A percentile compares a stretch with the other conserved stretches of the same genome.
phyloP scores from a whole-genome alignment of 2,113 vertebrate genomes.

The Psilopogon haemacephalus region DNA sequence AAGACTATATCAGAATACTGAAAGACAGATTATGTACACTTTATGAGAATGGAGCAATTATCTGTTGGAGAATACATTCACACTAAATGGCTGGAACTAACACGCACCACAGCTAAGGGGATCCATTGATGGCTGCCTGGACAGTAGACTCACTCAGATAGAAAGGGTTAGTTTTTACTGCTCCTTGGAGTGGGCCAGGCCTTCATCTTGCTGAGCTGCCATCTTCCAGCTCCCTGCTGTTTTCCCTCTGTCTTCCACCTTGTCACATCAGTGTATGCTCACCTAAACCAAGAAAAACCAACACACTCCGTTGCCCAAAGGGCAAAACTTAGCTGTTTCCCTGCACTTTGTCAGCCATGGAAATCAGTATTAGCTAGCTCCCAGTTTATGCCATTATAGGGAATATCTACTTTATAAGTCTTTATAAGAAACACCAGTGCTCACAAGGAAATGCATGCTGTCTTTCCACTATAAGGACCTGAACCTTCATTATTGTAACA shows the following conservation, averaged over 20 bases:
- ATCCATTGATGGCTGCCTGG: background rate
- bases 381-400: background rate
- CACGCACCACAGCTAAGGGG: accelerated
- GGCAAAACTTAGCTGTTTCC: background rate
- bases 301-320: background rate
- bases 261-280: background rate
- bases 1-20: background rate
- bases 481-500: background rate
- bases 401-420: background rate
- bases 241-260: background rate
- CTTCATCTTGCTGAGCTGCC: background rate
- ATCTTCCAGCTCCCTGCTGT: background rate
- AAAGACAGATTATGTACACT: background rate
- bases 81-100: background rate
- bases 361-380: background rate
- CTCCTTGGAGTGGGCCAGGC: background rate
- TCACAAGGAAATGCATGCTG: background rate
- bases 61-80: background rate
- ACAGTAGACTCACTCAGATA: background rate
- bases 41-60: background rate
- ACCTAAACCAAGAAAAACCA: background rate
- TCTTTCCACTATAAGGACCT: background rate
- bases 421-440: background rate
- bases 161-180: background rate
- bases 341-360: background rate